These are phyloP conservation scores for Synanthedon andrenaeformis DNA, from an alignment of 2,888 invertebrate genomes.

Conservation along the genomic window DNA sequence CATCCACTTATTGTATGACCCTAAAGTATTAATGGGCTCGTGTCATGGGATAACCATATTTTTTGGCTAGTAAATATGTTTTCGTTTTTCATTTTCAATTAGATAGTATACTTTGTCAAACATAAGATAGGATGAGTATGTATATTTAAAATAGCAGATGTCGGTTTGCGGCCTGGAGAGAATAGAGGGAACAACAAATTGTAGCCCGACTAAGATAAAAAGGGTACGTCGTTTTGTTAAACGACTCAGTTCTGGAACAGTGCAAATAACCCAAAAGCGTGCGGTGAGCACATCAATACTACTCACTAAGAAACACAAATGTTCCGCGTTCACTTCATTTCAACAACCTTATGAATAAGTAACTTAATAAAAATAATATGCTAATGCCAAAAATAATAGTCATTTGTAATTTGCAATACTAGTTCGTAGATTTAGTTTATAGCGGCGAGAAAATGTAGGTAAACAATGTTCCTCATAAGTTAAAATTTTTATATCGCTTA, in stretches of 20 bases:
- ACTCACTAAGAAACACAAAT: slow-evolving; percentile 1
- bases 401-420: no score
- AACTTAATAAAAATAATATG: no score
- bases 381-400: no score
- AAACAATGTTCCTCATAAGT: no score
- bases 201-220: slow-evolving; percentile 63
- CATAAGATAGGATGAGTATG: not conserved
- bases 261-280: slow-evolving; percentile 40
- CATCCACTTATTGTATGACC: no score
- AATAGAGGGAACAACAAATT: slow-evolving; percentile 62
- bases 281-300: slow-evolving; percentile 23
- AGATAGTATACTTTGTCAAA: not conserved
- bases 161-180: slow-evolving; percentile 52
- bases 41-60: no score
- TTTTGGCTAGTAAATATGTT: no score
- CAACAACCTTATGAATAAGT: not conserved
- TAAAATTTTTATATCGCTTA: no score
- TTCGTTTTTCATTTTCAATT: not conserved
- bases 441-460: no score
- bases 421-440: no score
- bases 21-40: no score
- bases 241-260: slow-evolving; percentile 43
- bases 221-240: slow-evolving; percentile 65
- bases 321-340: not conserved
- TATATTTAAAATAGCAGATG: slow-evolving; percentile 54